These are phyloP conservation scores for Pomatostomus ruficeps DNA, from an alignment of 2,113 vertebrate genomes.

Conservation along the genomic window DNA sequence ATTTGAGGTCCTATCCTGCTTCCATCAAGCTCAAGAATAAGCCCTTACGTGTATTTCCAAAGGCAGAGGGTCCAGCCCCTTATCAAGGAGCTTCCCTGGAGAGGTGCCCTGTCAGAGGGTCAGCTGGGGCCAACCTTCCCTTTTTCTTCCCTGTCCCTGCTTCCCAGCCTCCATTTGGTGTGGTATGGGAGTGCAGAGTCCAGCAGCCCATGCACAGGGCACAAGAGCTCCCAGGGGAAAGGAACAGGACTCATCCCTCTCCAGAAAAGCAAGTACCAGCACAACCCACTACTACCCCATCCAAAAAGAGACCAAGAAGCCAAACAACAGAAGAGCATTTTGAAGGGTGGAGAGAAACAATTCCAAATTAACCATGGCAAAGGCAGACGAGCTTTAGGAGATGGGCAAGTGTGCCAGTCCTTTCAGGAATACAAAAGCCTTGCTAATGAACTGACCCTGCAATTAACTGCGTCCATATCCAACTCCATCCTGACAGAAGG, in stretches of 20 bases:
- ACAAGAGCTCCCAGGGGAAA: background rate
- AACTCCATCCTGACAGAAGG: rapidly evolving
- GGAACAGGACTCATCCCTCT: background rate
- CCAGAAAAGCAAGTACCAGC: background rate
- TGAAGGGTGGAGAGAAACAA: background rate
- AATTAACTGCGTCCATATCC: background rate
- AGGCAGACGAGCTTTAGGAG: background rate
- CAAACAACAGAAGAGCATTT: background rate
- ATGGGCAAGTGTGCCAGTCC: background rate
- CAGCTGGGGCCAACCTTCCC: background rate
- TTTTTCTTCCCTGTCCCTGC: background rate
- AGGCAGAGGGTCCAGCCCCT: background rate
- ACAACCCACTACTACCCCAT: background rate
- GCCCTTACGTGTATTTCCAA: background rate
- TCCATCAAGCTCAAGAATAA: background rate
- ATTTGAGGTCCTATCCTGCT: background rate
- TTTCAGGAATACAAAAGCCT: background rate
- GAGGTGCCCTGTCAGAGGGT: background rate
- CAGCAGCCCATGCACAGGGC: background rate
- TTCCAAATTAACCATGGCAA: background rate
- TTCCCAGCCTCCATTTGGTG: background rate
- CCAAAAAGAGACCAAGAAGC: background rate
- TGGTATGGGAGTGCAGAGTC: background rate
- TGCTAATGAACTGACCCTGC: background rate
- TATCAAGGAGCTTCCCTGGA: background rate